phyloP scores from a whole-genome alignment of 2,888 invertebrate genomes.

The Stomorhina lunata region DNA sequence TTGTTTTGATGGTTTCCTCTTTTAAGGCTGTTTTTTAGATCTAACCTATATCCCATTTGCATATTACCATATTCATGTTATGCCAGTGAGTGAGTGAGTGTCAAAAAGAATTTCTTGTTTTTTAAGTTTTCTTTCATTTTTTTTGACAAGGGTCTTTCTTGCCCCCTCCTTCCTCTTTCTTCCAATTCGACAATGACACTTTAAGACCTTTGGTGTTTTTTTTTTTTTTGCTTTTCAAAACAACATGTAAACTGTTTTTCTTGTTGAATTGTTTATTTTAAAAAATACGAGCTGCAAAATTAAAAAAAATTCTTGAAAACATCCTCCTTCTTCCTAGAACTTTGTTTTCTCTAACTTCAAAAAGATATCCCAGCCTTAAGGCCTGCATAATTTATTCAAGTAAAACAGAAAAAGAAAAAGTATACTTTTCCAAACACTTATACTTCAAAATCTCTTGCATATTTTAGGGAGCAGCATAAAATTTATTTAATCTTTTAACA shows the following conservation, averaged over 20 bases:
- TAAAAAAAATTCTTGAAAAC: background rate
- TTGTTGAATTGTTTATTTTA: constrained; percentile 16
- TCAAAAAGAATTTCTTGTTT: background rate
- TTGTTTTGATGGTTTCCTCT: background rate
- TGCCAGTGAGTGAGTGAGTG: background rate
- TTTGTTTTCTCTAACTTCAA: constrained; percentile 4
- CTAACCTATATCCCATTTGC: constrained; percentile 1
- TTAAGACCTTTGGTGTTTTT: constrained; percentile 37
- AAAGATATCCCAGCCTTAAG: background rate
- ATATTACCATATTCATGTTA: constrained; percentile 39
- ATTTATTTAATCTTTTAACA: constrained; percentile 42
- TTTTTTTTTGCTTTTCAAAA: constrained; percentile 16
- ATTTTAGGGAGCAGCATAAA: constrained; percentile 40
- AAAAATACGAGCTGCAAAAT: too few species aligned
- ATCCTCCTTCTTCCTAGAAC: background rate
- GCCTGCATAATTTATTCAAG: constrained; percentile 47
- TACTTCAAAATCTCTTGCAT: constrained; percentile 3
- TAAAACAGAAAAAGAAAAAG: constrained; percentile 23
- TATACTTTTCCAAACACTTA: constrained; percentile 1
- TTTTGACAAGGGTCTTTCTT: constrained; percentile 15
- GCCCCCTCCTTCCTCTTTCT: background rate
- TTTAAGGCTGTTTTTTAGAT: background rate
- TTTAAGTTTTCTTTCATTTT: background rate
- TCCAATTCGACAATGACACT: constrained; percentile 28
- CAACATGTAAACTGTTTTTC: constrained; percentile 30